These are phyloP conservation scores for Gavia stellata DNA, from an alignment of 2,113 vertebrate species.

Conservation along the genomic window DNA sequence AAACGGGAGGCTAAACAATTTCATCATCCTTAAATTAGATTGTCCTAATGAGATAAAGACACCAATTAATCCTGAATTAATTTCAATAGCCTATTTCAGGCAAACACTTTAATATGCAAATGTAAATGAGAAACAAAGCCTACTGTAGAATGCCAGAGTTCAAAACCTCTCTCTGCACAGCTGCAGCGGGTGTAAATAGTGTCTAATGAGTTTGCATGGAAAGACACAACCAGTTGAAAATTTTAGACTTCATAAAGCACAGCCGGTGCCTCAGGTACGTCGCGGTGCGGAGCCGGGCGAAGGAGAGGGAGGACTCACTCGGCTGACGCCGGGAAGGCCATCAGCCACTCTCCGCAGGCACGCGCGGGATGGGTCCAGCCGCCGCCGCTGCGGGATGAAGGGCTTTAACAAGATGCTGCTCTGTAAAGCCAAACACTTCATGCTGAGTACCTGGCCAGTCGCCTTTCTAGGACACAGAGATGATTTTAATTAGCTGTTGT, in stretches of 20 bases:
- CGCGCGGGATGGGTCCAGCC: not conserved
- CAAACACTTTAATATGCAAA: constrained; percentile 97
- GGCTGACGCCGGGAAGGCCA: not conserved
- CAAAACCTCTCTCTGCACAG: constrained; percentile 83
- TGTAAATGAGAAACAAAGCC: constrained; percentile 92
- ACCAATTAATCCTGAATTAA: constrained; percentile 99
- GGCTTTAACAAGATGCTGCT: constrained; percentile 2
- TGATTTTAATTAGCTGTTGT: constrained; percentile 73
- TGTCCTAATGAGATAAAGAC: constrained; percentile 99
- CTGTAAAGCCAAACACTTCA: not conserved
- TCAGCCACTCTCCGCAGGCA: not conserved
- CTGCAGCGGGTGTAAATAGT: constrained; percentile 80
- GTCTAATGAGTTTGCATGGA: constrained; percentile 80
- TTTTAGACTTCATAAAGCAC: constrained; percentile 78
- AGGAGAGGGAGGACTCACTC: not conserved
- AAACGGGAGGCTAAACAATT: constrained; percentile 96
- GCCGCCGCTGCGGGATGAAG: not conserved
- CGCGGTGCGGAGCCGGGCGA: not conserved
- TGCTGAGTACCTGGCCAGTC: constrained; percentile 55
- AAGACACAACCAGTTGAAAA: constrained; percentile 75
- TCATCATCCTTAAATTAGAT: constrained; percentile 99
- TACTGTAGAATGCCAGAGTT: constrained; percentile 87
- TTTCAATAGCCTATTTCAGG: constrained; percentile 92
- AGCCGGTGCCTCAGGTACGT: constrained; percentile 70
- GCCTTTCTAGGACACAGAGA: constrained; percentile 58